phyloP scores from a whole-genome alignment of 2,888 invertebrate species.

The Tuberolachnus salignus region DNA sequence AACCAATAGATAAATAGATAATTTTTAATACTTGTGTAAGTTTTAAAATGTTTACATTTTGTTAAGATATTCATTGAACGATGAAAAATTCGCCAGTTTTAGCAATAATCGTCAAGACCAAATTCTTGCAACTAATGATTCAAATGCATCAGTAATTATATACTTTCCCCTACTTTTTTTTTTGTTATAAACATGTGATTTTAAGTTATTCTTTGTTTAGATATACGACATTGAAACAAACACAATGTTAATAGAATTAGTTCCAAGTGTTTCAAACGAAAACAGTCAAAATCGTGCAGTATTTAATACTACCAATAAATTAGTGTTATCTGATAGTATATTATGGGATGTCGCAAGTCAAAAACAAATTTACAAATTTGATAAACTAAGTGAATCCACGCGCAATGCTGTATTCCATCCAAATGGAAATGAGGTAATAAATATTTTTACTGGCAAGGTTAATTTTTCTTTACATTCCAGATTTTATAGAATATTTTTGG shows the following conservation, averaged over 20 bases:
- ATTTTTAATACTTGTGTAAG: constrained; percentile 19
- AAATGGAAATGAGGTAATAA: constrained; percentile 82
- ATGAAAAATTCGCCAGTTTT: constrained; percentile 91
- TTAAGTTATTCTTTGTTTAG: constrained; percentile 62
- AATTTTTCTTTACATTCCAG: no score
- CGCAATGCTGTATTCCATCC: constrained; percentile 94
- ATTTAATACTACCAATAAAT: constrained; percentile 90
- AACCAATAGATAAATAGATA: constrained; percentile 60
- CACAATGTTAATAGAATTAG: constrained; percentile 73
- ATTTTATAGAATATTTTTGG: no score
- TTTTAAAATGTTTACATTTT: constrained; percentile 48
- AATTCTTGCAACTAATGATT: constrained; percentile 86
- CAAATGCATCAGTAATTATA: constrained; percentile 74
- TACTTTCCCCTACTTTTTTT: background rate
- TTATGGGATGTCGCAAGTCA: constrained; percentile 90
- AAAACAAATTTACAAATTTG: constrained; percentile 93
- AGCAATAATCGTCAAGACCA: constrained; percentile 83
- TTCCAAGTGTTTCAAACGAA: constrained; percentile 84
- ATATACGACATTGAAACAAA: constrained; percentile 90
- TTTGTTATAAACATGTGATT: background rate
- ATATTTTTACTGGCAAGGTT: background rate
- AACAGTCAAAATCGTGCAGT: constrained; percentile 94
- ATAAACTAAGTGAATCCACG: constrained; percentile 95
- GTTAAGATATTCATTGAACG: constrained; percentile 74
- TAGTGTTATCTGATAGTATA: constrained; percentile 94